A percentile compares a stretch with the other conserved stretches of the same genome.
Evolutionary conservation across 2,888 invertebrate genomes (phyloP).

Genomic region (Agonopterix heracliana): DNA sequence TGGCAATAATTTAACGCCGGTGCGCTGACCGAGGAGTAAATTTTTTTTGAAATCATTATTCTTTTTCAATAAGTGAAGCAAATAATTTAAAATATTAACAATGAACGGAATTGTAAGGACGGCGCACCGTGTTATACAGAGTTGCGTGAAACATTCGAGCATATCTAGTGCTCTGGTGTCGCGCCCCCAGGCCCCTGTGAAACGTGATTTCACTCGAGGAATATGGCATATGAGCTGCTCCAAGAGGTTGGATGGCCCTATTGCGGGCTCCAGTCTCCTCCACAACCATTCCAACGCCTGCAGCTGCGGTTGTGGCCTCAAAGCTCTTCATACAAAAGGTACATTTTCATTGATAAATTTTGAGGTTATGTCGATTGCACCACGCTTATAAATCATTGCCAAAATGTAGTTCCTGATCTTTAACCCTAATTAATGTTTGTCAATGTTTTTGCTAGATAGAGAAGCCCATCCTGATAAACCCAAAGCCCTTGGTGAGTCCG

Average conservation of each 20-base stretch:
- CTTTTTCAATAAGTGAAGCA: no score
- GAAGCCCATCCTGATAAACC: constrained; percentile 31
- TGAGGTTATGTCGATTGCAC: constrained; percentile 61
- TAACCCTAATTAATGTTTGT: constrained; percentile 4
- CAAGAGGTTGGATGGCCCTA: constrained; percentile 49
- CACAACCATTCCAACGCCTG: constrained; percentile 79
- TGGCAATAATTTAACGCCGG: no score
- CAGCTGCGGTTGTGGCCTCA: constrained; percentile 80
- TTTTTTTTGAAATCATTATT: no score
- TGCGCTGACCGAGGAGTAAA: no score
- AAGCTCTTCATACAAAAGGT: constrained; percentile 84
- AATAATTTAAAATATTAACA: constrained; percentile 35
- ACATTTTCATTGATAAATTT: constrained; percentile 29
- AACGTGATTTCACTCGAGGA: constrained; percentile 81
- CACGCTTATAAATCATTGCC: constrained; percentile 27
- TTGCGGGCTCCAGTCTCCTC: constrained; percentile 49
- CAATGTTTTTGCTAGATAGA: constrained; percentile 35
- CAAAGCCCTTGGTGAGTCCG: constrained; percentile 58
- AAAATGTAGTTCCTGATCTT: background rate
- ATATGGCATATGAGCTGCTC: constrained; percentile 83
- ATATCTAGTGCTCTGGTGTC: constrained; percentile 52
- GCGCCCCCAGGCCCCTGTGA: constrained; percentile 59
- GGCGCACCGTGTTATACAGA: constrained; percentile 70
- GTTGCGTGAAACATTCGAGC: constrained; percentile 50
- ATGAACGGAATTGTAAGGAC: constrained; percentile 83